phyloP scores from a whole-genome alignment of 2,113 vertebrate genomes.

The Sturnus vulgaris region DNA sequence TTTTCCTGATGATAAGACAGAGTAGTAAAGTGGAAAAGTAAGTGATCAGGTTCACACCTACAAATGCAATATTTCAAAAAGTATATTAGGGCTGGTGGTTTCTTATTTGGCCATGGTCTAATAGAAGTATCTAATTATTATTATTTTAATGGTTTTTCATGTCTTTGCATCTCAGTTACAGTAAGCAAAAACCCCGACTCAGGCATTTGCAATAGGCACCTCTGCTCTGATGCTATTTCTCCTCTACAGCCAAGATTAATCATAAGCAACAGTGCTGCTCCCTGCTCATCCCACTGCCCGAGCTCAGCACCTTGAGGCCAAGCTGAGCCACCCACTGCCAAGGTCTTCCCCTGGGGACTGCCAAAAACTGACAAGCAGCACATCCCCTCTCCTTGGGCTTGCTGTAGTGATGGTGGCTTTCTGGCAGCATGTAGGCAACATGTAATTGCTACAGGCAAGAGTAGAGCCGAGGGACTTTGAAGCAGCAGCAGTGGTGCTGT shows the following conservation, averaged over 20 bases:
- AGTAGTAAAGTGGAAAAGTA: background rate
- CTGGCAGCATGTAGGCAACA: background rate
- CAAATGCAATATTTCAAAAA: background rate
- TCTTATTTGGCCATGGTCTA: background rate
- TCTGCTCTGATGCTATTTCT: background rate
- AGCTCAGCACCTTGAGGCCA: rapidly evolving
- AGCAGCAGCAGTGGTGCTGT: background rate
- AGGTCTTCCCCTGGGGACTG: background rate
- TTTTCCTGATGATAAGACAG: background rate
- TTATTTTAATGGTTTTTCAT: background rate
- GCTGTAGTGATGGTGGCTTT: background rate
- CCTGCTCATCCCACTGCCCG: background rate
- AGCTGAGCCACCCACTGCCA: background rate
- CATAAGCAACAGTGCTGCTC: background rate
- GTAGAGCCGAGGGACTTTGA: background rate
- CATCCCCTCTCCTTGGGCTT: rapidly evolving
- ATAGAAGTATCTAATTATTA: background rate
- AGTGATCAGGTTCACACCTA: background rate
- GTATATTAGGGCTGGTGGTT: background rate
- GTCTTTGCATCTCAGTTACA: background rate
- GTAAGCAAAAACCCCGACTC: background rate
- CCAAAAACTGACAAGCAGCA: background rate
- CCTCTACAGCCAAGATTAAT: background rate
- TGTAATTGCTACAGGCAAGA: background rate
- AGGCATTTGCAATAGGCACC: background rate